A percentile compares a stretch with the other conserved stretches of the same genome.
These are phyloP conservation scores for Lacerta viridis DNA, from an alignment of 2,797 vertebrate species.

Conservation along the genomic window DNA sequence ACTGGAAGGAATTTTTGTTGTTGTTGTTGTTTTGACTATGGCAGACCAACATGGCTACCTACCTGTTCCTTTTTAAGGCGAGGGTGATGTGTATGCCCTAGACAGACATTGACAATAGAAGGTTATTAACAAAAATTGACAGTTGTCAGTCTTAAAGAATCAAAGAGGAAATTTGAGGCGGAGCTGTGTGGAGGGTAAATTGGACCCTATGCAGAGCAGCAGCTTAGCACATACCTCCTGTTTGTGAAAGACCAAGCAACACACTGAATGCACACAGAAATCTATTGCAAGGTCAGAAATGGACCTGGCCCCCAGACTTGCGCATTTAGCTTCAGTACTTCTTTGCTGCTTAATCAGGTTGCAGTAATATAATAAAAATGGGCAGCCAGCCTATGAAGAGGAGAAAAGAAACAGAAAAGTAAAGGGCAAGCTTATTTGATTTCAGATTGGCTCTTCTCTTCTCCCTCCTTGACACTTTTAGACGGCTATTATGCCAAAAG, in stretches of 20 bases:
- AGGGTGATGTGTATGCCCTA: too few species aligned
- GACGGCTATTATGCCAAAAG: constrained; percentile 28
- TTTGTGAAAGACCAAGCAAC: background rate
- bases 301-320: too few species aligned
- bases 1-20: too few species aligned
- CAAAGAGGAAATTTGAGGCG: background rate
- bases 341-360: background rate
- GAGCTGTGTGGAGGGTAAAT: background rate
- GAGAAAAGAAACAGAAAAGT: background rate
- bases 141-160: background rate
- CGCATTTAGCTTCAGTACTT: background rate
- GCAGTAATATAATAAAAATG: background rate
- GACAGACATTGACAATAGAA: too few species aligned
- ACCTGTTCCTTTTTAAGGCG: too few species aligned
- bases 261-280: background rate
- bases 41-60: too few species aligned
- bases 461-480: constrained; percentile 23
- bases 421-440: background rate
- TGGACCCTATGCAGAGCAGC: too few species aligned
- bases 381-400: background rate
- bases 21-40: too few species aligned
- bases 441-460: background rate
- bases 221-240: background rate
- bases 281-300: too few species aligned
- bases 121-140: too few species aligned